Evolutionary conservation across 2,888 invertebrate genomes (phyloP).

Genomic region (Diplazon laetatorius): DNA sequence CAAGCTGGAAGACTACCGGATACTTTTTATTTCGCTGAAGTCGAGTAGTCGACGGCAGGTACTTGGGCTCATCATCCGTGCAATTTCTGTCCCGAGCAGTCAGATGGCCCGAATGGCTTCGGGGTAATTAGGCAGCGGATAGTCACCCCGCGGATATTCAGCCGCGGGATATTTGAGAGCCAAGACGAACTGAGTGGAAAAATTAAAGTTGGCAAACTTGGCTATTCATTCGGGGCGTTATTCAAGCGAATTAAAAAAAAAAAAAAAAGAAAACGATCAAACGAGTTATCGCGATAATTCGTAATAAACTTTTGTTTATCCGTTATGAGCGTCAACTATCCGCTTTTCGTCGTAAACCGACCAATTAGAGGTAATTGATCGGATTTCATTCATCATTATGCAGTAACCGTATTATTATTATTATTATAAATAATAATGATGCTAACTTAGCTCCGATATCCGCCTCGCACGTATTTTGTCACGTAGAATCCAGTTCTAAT

Average conservation of each 20-base stretch:
- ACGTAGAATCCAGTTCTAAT: too few relatives aligned
- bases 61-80: slow-evolving; percentile 49
- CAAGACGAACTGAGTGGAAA: slow-evolving; percentile 33
- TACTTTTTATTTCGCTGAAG: slow-evolving; percentile 32
- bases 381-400: neutral
- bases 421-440: too few relatives aligned
- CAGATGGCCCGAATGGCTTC: slow-evolving; percentile 46
- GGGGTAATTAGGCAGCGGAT: slow-evolving; percentile 61
- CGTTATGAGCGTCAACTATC: too few relatives aligned
- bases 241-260: slow-evolving; percentile 2
- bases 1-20: slow-evolving; percentile 9
- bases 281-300: neutral
- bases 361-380: too few relatives aligned
- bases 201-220: slow-evolving; percentile 21
- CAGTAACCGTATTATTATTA: neutral
- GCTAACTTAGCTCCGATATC: too few relatives aligned
- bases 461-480: too few relatives aligned
- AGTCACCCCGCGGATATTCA: slow-evolving; percentile 39
- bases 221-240: neutral
- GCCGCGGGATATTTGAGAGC: slow-evolving; percentile 47
- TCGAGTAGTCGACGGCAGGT: slow-evolving; percentile 19
- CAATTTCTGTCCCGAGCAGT: slow-evolving; percentile 54
- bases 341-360: too few relatives aligned
- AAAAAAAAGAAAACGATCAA: too few relatives aligned
- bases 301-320: neutral